A percentile compares a stretch with the other conserved stretches of the same genome.
These are phyloP conservation scores for Ephestia elutella DNA, from an alignment of 1,140 invertebrate species.

Conservation along the genomic window DNA sequence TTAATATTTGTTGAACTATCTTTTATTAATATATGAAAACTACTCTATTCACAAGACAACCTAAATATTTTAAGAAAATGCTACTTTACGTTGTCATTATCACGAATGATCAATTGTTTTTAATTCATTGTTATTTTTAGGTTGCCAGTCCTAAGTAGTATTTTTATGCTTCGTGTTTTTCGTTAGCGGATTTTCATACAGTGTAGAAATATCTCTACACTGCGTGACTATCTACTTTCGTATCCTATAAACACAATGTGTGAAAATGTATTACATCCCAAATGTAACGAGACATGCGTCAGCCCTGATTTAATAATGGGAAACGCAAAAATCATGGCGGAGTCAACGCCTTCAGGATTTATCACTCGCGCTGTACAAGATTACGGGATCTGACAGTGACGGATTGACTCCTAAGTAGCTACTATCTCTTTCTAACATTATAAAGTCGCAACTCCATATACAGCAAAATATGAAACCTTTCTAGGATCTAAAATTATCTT, in stretches of 20 bases:
- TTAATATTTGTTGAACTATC: no score
- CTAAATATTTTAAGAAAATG: no score
- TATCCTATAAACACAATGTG: background rate
- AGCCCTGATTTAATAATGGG: slow-evolving; percentile 38
- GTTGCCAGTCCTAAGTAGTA: no score
- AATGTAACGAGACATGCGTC: slow-evolving; percentile 25
- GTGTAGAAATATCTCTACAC: no score
- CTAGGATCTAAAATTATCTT: no score
- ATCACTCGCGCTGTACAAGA: slow-evolving; percentile 52
- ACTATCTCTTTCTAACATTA: slow-evolving; percentile 26
- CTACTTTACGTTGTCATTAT: no score
- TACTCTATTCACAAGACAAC: no score
- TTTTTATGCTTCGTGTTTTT: no score
- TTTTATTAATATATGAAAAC: no score
- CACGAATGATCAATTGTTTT: no score
- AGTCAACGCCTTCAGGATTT: slow-evolving; percentile 42
- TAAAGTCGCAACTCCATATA: background rate
- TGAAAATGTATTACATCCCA: slow-evolving; percentile 16
- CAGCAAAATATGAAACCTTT: background rate
- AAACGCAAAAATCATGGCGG: slow-evolving; percentile 41
- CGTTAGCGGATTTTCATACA: no score
- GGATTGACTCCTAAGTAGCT: slow-evolving; percentile 43
- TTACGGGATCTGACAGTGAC: slow-evolving; percentile 58
- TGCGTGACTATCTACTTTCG: background rate
- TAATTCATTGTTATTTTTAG: no score